phyloP scores from a whole-genome alignment of 1,140 invertebrate species.

The Thalassaphorura encarpata region DNA sequence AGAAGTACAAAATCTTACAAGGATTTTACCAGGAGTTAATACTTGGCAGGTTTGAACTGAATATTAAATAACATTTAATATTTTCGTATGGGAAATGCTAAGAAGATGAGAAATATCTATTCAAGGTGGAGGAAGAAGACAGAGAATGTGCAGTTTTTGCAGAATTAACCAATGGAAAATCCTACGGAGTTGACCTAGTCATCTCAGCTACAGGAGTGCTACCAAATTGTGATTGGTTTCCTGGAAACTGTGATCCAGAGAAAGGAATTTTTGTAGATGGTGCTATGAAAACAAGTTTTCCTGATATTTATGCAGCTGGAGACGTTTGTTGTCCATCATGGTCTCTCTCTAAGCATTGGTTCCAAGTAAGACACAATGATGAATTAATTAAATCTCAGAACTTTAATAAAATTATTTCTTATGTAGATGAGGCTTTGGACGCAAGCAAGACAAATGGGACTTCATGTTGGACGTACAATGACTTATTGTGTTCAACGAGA shows the following conservation, averaged over 20 bases:
- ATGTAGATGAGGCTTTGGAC: slow-evolving; percentile 88
- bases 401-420: neutral
- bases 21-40: slow-evolving; percentile 1
- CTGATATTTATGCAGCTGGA: slow-evolving; percentile 83
- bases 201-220: slow-evolving; percentile 90
- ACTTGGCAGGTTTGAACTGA: neutral
- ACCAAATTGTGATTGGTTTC: slow-evolving; percentile 52
- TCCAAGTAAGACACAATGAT: slow-evolving; percentile 47
- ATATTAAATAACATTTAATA: neutral
- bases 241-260: slow-evolving; percentile 42
- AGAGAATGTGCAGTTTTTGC: slow-evolving; percentile 59
- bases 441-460: slow-evolving; percentile 94
- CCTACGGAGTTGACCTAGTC: slow-evolving; percentile 77
- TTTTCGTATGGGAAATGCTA: no score
- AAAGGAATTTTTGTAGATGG: slow-evolving; percentile 78
- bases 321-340: slow-evolving; percentile 79
- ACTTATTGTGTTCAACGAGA: slow-evolving; percentile 37
- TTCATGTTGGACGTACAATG: slow-evolving; percentile 87
- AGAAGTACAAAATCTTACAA: slow-evolving; percentile 17
- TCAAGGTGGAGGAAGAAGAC: slow-evolving; percentile 32
- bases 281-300: slow-evolving; percentile 67
- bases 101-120: neutral
- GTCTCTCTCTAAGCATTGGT: slow-evolving; percentile 65
- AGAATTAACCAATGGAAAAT: slow-evolving; percentile 60
- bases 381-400: neutral